phyloP scores from a whole-genome alignment of 2,888 invertebrate species.

The Busseola fusca region DNA sequence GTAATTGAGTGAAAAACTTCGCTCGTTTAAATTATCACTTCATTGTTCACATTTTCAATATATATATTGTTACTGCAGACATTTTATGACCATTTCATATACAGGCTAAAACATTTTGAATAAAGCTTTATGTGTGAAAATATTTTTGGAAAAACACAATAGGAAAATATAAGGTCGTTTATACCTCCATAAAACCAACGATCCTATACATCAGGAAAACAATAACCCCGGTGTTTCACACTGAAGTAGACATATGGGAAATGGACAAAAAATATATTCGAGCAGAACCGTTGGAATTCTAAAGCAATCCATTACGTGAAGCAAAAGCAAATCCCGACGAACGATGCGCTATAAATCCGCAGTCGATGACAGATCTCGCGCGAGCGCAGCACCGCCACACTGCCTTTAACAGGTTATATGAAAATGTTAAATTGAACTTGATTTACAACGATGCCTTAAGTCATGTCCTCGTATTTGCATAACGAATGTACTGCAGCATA shows the following conservation, averaged over 20 bases:
- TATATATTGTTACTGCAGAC: conserved; percentile 3
- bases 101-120: conserved; percentile 30
- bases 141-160: conserved; percentile 43
- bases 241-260: conserved; percentile 64
- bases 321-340: conserved; percentile 72
- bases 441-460: conserved; percentile 67
- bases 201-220: conserved; percentile 59
- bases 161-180: conserved; percentile 47
- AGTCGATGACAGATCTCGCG: conserved; percentile 73
- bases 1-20: conserved; percentile 48
- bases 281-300: conserved; percentile 62
- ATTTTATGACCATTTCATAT: conserved; percentile 29
- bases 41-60: conserved; percentile 30
- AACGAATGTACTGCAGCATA: conserved; percentile 48
- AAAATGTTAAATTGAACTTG: conserved; percentile 72
- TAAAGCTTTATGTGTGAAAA: conserved; percentile 21
- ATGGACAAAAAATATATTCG: conserved; percentile 64
- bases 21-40: conserved; percentile 34
- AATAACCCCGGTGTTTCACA: conserved; percentile 61
- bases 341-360: conserved; percentile 74
- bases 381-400: conserved; percentile 63
- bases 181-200: conserved; percentile 54
- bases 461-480: conserved; percentile 57
- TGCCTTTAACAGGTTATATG: conserved; percentile 73
- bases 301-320: conserved; percentile 70